These are phyloP conservation scores for Apolygus lucorum DNA, from an alignment of 1,140 invertebrate species.

Conservation along the genomic window DNA sequence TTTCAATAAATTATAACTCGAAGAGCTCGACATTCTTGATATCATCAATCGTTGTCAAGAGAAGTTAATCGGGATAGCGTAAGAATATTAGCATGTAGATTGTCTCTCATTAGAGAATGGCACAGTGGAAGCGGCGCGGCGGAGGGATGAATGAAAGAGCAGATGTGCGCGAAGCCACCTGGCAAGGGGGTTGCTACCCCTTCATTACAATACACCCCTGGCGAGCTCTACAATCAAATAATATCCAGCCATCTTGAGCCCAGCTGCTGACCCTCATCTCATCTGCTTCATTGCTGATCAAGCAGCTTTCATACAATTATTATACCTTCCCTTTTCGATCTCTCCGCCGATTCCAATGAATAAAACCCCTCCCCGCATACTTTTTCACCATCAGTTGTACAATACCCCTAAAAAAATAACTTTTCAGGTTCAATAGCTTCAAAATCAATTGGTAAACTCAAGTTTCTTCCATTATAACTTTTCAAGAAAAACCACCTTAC, in stretches of 20 bases:
- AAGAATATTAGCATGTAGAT: neutral
- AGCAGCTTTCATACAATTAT: neutral
- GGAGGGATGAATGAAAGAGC: neutral
- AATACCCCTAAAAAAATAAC: too few species aligned
- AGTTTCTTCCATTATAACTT: too few species aligned
- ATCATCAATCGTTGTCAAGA: too few species aligned
- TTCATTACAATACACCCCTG: neutral
- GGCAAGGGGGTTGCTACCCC: neutral
- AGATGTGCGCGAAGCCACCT: neutral
- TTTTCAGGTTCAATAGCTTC: too few species aligned
- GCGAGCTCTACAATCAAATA: neutral
- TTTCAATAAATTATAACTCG: too few species aligned
- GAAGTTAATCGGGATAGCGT: too few species aligned
- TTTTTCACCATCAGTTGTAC: too few species aligned
- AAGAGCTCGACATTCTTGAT: too few species aligned
- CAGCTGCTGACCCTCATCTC: neutral
- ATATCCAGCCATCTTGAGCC: neutral
- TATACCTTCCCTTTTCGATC: neutral
- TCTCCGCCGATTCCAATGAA: neutral
- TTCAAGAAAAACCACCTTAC: too few species aligned
- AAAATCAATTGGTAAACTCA: too few species aligned
- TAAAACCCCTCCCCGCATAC: too few species aligned
- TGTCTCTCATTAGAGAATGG: neutral
- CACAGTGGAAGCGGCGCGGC: neutral
- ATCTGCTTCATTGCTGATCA: neutral